Conservation (phyloP, 2,888 invertebrate genomes). For the Mylabris sibirica region DNA sequence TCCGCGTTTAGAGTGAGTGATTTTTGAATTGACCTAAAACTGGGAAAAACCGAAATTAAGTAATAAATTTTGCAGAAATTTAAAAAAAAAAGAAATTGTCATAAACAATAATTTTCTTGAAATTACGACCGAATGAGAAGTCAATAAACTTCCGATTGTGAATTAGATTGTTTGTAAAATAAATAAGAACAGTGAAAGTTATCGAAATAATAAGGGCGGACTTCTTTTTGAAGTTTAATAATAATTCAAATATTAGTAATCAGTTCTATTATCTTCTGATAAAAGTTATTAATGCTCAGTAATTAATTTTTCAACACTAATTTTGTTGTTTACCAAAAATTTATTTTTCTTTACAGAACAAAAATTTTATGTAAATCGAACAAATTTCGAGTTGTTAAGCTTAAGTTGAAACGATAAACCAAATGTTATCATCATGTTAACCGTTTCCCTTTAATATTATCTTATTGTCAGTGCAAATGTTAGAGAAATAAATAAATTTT, state of each 20-base stretch:
- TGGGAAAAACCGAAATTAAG: neutral
- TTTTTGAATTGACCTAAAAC: neutral
- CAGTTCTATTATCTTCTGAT: neutral
- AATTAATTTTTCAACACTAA: conserved; percentile 26
- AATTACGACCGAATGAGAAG: neutral
- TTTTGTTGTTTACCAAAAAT: conserved; percentile 13
- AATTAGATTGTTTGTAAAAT: neutral
- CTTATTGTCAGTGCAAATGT: neutral
- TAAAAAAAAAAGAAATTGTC: neutral
- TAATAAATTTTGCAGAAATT: neutral
- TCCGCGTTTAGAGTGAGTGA: neutral
- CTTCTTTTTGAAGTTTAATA: no score
- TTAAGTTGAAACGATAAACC: conserved; percentile 4
- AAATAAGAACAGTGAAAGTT: neutral
- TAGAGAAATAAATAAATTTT: neutral
- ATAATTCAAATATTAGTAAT: neutral
- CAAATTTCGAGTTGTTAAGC: conserved; percentile 8
- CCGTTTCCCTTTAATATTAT: neutral
- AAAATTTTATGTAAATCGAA: neutral
- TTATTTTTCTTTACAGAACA: neutral
- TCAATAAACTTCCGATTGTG: neutral
- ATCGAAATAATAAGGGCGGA: neutral
- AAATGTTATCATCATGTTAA: conserved; percentile 13
- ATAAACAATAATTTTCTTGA: neutral
- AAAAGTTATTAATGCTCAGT: conserved; percentile 9